Evolutionary conservation across 2,888 invertebrate species (phyloP).

Genomic region (Embidobia sp.): DNA sequence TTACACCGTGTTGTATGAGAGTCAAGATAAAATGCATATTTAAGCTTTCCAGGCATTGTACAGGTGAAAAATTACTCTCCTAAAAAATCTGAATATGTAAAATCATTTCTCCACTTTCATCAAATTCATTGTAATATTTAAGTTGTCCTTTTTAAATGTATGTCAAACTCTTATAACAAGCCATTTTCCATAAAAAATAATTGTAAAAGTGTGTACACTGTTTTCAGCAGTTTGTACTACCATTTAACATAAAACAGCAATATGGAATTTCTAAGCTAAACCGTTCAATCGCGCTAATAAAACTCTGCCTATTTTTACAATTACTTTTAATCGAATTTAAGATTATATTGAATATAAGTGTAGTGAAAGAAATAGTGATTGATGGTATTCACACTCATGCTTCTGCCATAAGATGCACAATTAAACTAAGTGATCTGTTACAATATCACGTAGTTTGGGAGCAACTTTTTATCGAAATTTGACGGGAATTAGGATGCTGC

Average conservation of each 20-base stretch:
- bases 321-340: conserved; percentile 1
- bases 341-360: conserved; percentile 13
- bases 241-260: no score
- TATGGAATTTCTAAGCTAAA: no score
- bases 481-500: conserved; percentile 80
- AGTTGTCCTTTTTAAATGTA: conserved; percentile 3
- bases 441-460: conserved; percentile 56
- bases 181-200: no score
- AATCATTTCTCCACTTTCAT: conserved; percentile 38
- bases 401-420: conserved; percentile 37
- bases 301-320: conserved; percentile 3
- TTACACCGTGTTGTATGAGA: conserved; percentile 31
- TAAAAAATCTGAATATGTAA: conserved; percentile 20
- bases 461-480: conserved; percentile 75
- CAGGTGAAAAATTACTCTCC: conserved; percentile 29
- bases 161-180: neutral
- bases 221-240: no score
- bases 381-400: conserved; percentile 13
- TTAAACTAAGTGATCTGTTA: conserved; percentile 54
- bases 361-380: no score
- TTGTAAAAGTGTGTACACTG: no score
- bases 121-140: conserved; percentile 23
- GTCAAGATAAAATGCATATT: conserved; percentile 33
- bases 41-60: conserved; percentile 1
- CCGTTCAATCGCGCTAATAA: no score